Evolutionary conservation across 2,888 invertebrate species (phyloP), one percentile per base, ranked within the genome.

Genomic region (Panopea generosa): DNA sequence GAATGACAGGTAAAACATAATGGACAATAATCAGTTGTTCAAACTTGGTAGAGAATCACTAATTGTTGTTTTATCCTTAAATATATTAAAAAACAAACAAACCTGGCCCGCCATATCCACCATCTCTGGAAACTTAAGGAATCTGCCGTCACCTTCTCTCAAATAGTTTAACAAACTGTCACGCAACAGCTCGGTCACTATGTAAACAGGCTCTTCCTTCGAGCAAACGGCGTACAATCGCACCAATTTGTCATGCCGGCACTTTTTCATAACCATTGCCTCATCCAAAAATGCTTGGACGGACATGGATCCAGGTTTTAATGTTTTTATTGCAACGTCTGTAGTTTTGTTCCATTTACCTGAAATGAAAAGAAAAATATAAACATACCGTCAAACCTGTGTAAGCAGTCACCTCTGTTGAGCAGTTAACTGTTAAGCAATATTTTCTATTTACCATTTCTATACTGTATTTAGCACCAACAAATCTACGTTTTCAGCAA

Each of bases 231-330:
- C 98, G 93, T 97, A 98, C 27, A 98, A 94, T 3, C 97, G 96
- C n/a, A 98, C 98, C 50, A 98, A 94, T 82, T 98, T 96, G 92
- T 98, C 96, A 93, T 99, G 99, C 61, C 98, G 95, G 94, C 99
- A 97, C 93, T 98, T 97, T 92, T 99, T 99, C 99, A 99, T 99
- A 82, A 99, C 99, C 83, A 96, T 96, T 3, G 99, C 99, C 93
- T 99, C 99, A 93, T 98, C 96, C 1, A 99, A 95, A 94, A 99
- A 99, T 1, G 98, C 99, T 87, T 96, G 96, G 7, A 97, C 97
- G 27, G 98, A 97, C 99, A 99, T 99, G 11, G 98, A 97, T 77
- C 99, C 99, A 89, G 97, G 96, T 86, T 98, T 95, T 50, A 99
- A 93, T 0, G 98, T 99, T 93, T 99, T 99, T 22, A 99, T 97